Evolutionary conservation across 1,140 invertebrate genomes (phyloP).

Genomic region (Aphidius gifuensis): DNA sequence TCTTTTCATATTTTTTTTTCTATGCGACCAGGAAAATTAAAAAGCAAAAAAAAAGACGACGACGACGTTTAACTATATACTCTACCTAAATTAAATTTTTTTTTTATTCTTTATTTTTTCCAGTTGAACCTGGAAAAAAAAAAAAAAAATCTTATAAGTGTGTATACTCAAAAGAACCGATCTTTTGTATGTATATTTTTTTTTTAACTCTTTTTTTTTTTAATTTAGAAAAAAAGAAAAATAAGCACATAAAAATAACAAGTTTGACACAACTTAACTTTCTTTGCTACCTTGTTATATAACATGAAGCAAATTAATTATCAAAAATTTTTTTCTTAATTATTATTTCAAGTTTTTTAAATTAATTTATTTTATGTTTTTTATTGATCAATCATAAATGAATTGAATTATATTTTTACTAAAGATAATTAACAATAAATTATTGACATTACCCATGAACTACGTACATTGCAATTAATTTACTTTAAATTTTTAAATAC

Average conservation of each 20-base stretch:
- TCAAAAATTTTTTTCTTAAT: neutral
- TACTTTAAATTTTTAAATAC: too few relatives aligned
- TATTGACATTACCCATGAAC: too few relatives aligned
- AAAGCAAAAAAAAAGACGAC: slow-evolving; percentile 11
- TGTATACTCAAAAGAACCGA: too few relatives aligned
- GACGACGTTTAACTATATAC: neutral
- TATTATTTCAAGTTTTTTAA: neutral
- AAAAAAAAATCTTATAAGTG: too few relatives aligned
- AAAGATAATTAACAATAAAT: too few relatives aligned
- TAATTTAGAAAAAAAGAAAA: neutral
- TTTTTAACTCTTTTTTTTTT: neutral
- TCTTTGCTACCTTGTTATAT: slow-evolving; percentile 14
- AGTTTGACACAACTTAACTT: slow-evolving; percentile 13
- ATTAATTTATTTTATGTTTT: neutral
- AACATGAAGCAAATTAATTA: slow-evolving; percentile 17
- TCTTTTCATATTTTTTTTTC: slow-evolving; percentile 5
- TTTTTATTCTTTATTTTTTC: too few relatives aligned
- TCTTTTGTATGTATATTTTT: neutral
- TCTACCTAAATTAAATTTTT: too few relatives aligned
- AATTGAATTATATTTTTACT: neutral
- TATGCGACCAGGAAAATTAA: slow-evolving; percentile 13
- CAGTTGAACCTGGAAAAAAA: too few relatives aligned
- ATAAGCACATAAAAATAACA: slow-evolving; percentile 1
- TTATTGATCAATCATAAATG: neutral
- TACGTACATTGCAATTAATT: too few relatives aligned